These are phyloP conservation scores for Scomber scombrus DNA, from an alignment of 2,113 vertebrate genomes.

Conservation along the genomic window DNA sequence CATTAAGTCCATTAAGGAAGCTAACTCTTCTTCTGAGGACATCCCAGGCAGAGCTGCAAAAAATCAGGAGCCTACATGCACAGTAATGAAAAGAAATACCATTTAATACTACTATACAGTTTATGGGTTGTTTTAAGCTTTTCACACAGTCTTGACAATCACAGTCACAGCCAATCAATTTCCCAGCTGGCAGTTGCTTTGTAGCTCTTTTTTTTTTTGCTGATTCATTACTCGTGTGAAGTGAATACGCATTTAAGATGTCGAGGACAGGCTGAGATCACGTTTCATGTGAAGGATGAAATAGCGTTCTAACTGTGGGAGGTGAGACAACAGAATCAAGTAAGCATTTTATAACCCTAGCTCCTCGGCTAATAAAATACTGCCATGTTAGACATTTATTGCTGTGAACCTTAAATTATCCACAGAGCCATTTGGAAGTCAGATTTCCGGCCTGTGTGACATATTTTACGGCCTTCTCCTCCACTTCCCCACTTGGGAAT, in stretches of 20 bases:
- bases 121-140: conserved; percentile 25
- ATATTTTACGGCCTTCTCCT: conserved; percentile 62
- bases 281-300: conserved; percentile 52
- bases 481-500: conserved; percentile 39
- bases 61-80: conserved; percentile 5
- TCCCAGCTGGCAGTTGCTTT: conserved; percentile 24
- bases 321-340: conserved; percentile 73
- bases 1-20: conserved; percentile 33
- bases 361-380: conserved; percentile 69
- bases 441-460: conserved; percentile 55
- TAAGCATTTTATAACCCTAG: conserved; percentile 64
- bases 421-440: conserved; percentile 68
- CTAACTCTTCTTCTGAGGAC: conserved; percentile 40
- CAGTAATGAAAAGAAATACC: conserved; percentile 4
- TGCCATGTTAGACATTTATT: conserved; percentile 69
- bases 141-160: conserved; percentile 17
- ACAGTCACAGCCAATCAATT: not conserved
- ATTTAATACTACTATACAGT: conserved; percentile 4
- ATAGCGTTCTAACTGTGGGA: conserved; percentile 63
- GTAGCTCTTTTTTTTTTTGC: conserved; percentile 7
- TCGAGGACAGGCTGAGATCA: conserved; percentile 48
- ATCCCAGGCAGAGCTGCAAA: conserved; percentile 8
- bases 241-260: conserved; percentile 44
- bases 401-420: conserved; percentile 72
- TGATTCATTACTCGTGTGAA: conserved; percentile 41